A percentile compares a stretch with the other conserved stretches of the same genome.
Conservation (phyloP, 2,113 vertebrate genomes). For the Pseudopipra pipra region DNA sequence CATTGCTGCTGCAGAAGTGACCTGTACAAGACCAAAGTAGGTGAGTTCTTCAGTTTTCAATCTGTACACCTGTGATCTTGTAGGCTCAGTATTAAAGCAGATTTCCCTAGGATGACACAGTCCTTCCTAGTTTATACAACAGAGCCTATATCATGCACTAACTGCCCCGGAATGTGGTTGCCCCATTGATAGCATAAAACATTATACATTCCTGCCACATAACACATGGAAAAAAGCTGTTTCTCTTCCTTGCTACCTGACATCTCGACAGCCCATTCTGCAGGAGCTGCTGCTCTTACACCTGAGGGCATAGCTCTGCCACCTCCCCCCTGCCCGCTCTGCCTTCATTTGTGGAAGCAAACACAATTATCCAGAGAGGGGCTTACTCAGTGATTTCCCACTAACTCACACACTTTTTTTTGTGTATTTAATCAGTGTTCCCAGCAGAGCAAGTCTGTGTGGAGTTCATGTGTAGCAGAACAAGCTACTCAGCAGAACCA, state of each 20-base stretch:
- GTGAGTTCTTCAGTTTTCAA: neutral
- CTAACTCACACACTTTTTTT: neutral
- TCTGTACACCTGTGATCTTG: neutral
- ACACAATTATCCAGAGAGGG: neutral
- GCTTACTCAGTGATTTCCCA: neutral
- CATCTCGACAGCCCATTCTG: neutral
- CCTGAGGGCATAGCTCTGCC: fast-evolving
- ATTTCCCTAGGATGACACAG: neutral
- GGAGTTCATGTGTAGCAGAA: fast-evolving
- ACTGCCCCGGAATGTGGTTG: neutral
- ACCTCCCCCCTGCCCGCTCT: neutral
- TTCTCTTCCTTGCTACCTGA: neutral
- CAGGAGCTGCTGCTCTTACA: fast-evolving
- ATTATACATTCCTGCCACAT: neutral
- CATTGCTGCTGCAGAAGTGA: neutral
- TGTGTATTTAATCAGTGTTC: neutral
- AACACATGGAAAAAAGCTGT: neutral
- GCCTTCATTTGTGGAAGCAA: neutral
- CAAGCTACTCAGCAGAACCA: neutral
- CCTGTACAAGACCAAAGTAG: neutral
- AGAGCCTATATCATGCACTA: neutral
- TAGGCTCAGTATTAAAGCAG: neutral
- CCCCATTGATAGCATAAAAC: neutral
- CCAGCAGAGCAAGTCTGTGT: neutral
- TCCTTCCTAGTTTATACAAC: neutral